Conservation (phyloP, 1,140 invertebrate genomes). For the Kradibia gibbosae region DNA sequence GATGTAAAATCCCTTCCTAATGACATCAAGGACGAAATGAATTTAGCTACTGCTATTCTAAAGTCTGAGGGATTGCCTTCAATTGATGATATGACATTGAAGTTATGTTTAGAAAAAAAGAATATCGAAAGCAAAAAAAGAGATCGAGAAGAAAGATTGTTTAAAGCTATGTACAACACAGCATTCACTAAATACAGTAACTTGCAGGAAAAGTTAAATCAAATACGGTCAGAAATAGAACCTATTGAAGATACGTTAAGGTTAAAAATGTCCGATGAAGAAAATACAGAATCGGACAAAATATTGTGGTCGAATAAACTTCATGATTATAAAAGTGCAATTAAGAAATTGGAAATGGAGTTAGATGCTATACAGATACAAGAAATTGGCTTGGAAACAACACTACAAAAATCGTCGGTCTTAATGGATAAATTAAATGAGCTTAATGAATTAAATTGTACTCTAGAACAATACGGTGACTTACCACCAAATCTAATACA, state of each 20-base stretch:
- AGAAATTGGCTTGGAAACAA: slow-evolving; percentile 55
- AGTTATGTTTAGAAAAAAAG: slow-evolving; percentile 56
- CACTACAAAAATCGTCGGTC: slow-evolving; percentile 58
- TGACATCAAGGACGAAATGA: slow-evolving; percentile 57
- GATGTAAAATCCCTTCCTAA: slow-evolving; percentile 57
- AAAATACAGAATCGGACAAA: slow-evolving; percentile 55
- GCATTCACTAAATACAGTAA: slow-evolving; percentile 56
- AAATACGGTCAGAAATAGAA: slow-evolving; percentile 54
- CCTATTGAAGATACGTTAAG: slow-evolving; percentile 53
- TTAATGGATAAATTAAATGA: slow-evolving; percentile 57
- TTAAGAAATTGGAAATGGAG: slow-evolving; percentile 56
- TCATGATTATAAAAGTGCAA: slow-evolving; percentile 59
- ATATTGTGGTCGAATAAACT: slow-evolving; percentile 58
- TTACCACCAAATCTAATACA: slow-evolving; percentile 65
- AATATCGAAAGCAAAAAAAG: slow-evolving; percentile 56
- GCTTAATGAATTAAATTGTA: slow-evolving; percentile 58
- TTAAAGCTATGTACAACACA: slow-evolving; percentile 58
- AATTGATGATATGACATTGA: slow-evolving; percentile 56
- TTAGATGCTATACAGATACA: slow-evolving; percentile 57
- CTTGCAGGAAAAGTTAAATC: slow-evolving; percentile 57
- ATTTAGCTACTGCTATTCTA: slow-evolving; percentile 57
- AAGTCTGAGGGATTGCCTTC: slow-evolving; percentile 58
- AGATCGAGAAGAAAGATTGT: slow-evolving; percentile 56
- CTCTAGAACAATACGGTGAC: slow-evolving; percentile 59
- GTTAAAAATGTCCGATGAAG: slow-evolving; percentile 46